A percentile compares a stretch with the other conserved stretches of the same genome.
These are phyloP conservation scores for Drosophila ambigua DNA, from an alignment of 1,140 invertebrate genomes.

Conservation along the genomic window DNA sequence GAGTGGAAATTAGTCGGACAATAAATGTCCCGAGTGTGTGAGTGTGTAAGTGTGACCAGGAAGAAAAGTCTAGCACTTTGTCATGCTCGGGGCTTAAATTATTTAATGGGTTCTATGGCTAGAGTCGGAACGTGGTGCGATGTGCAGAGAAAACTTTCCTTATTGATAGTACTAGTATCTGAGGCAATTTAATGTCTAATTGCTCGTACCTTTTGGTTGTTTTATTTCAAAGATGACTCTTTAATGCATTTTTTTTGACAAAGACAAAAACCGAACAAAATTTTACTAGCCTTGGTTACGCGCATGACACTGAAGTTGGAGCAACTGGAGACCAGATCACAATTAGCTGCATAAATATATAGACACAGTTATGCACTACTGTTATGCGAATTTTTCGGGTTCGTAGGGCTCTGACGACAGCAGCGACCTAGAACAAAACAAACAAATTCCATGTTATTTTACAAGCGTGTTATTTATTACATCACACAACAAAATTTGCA, in stretches of 20 bases:
- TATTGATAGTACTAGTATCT: no score
- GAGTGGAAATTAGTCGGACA: constrained; percentile 46
- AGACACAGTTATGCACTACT: constrained; percentile 16
- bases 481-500: constrained; percentile 30
- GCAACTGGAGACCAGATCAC: neutral
- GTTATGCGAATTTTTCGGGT: constrained; percentile 12
- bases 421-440: constrained; percentile 49
- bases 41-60: constrained; percentile 35
- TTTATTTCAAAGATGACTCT: no score
- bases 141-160: neutral
- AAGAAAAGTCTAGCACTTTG: constrained; percentile 44
- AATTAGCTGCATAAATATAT: neutral
- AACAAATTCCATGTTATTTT: constrained; percentile 46
- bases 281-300: constrained; percentile 8
- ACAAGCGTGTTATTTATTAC: constrained; percentile 47
- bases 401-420: constrained; percentile 47
- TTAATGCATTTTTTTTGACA: neutral
- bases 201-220: neutral
- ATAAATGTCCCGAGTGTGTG: constrained; percentile 30
- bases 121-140: neutral
- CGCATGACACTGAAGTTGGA: constrained; percentile 31
- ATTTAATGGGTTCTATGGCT: constrained; percentile 5
- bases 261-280: neutral
- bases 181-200: neutral
- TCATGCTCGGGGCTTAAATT: constrained; percentile 15